Evolutionary conservation across 2,113 vertebrate species (phyloP).

Genomic region (Python bivittatus): DNA sequence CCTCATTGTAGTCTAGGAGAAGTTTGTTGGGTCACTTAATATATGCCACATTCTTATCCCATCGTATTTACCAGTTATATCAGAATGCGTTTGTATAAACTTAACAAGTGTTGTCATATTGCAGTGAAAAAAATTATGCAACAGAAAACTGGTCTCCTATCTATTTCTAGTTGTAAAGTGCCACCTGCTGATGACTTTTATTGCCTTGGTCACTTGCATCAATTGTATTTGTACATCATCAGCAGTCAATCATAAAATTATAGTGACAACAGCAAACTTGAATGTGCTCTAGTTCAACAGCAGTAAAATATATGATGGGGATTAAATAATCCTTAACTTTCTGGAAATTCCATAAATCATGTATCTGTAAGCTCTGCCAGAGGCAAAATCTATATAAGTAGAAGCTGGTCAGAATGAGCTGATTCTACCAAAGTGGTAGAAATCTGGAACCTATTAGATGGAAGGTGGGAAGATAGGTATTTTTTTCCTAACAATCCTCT

Average conservation of each 20-base stretch:
- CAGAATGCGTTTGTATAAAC: neutral
- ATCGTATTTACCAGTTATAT: neutral
- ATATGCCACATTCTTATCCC: neutral
- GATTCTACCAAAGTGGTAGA: neutral
- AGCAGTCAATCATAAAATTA: neutral
- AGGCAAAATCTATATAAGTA: neutral
- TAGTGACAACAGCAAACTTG: neutral
- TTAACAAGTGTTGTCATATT: neutral
- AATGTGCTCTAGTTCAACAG: neutral
- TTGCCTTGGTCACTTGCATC: neutral
- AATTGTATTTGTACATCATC: neutral
- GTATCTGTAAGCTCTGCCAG: neutral
- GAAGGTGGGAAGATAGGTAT: neutral
- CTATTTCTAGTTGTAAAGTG: slow-evolving; percentile 7
- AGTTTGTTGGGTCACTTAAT: too few species aligned
- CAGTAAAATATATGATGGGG: neutral
- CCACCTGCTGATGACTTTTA: slow-evolving; percentile 16
- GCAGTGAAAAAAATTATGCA: neutral
- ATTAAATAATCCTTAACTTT: neutral
- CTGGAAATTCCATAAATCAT: neutral
- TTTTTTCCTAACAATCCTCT: neutral
- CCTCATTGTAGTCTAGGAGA: too few species aligned
- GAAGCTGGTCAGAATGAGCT: neutral
- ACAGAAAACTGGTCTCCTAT: neutral
- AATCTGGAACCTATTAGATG: neutral